Percentiles rank a stretch among this genome's conserved stretches.
Evolutionary conservation across 2,888 invertebrate genomes (phyloP).

Genomic region (Tachina grossa): DNA sequence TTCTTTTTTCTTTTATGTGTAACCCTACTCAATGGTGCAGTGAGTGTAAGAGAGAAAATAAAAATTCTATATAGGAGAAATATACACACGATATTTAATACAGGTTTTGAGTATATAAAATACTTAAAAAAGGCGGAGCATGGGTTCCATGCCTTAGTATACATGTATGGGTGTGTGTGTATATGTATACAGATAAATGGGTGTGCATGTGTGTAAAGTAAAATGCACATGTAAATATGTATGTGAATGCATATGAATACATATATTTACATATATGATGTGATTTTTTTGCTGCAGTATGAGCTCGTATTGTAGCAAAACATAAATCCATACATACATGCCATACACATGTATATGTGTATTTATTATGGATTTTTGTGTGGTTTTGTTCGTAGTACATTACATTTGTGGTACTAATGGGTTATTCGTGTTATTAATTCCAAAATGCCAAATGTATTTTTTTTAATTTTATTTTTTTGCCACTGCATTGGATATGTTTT

Average conservation of each 20-base stretch:
- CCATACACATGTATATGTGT: too few species aligned
- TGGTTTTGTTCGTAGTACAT: conserved; percentile 32
- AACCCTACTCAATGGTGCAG: conserved; percentile 52
- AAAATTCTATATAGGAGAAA: background rate
- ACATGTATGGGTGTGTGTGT: too few species aligned
- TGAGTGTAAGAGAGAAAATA: conserved; percentile 67
- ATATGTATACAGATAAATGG: background rate
- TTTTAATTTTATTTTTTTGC: background rate
- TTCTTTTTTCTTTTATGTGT: conserved; percentile 17
- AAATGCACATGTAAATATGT: background rate
- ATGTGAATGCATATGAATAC: background rate
- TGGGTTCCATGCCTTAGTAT: conserved; percentile 73
- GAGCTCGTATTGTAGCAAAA: background rate
- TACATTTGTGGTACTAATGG: conserved; percentile 57
- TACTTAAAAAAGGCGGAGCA: conserved; percentile 78
- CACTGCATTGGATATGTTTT: background rate
- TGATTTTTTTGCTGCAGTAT: conserved; percentile 50
- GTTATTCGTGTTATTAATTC: conserved; percentile 63
- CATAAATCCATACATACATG: too few species aligned
- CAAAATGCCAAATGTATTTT: conserved; percentile 45
- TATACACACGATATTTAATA: conserved; percentile 16
- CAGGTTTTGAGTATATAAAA: conserved; percentile 59
- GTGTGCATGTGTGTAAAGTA: background rate
- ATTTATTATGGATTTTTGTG: conserved; percentile 27
- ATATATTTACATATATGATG: conserved; percentile 28